Base-by-base conservation (phyloP, 2,113 vertebrate genomes). In the Nettapus auritus region DNA sequence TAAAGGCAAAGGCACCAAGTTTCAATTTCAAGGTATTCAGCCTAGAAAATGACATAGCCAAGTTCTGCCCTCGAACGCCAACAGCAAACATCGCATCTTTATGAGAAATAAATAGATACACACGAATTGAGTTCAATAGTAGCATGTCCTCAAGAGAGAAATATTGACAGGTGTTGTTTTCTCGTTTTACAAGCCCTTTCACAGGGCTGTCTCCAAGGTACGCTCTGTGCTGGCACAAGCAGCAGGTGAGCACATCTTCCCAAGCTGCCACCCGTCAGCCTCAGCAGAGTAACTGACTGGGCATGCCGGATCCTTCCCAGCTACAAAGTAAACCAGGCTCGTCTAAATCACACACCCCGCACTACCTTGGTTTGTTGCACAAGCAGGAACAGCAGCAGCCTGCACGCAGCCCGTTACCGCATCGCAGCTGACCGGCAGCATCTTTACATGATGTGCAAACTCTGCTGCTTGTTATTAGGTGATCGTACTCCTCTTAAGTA, bases 401-500 rank as follows among this genome's bases (percentile, higher is more conserved):
- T n/a, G 94, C 77, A 62, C 0, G 0, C 73, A 8, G 63, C 2
- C n/a, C 1, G 5, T 38, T 13, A 33, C 5, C 55, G 57, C 82
- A 79, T 48, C 57, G 44, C 78, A 66, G 88, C 44, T 66, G 59
- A 3, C 36, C 18, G 67, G 6, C 1, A 34, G 57, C 29, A 70
- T 38, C 33, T 62, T 44, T 3, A 11, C 3, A 0, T 0, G 42
- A 26, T 17, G 26, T 1, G 6, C 73, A 59, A 79, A 42, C 33
- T 8, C 56, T 11, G 0, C 1, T 55, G 23, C 62, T 82, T 36
- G 18, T 11, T 3, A 17, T 11, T 42, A 71, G 60, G 42, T 13
- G 13, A 7, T 34, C 5, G 0, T 8, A 28, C 8, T 68, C 36
- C 42, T 73, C 13, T 42, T 31, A 59, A 0, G 0, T 4, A 36